phyloP scores from a whole-genome alignment of 1,140 invertebrate species.

The Megalopta genalis region DNA sequence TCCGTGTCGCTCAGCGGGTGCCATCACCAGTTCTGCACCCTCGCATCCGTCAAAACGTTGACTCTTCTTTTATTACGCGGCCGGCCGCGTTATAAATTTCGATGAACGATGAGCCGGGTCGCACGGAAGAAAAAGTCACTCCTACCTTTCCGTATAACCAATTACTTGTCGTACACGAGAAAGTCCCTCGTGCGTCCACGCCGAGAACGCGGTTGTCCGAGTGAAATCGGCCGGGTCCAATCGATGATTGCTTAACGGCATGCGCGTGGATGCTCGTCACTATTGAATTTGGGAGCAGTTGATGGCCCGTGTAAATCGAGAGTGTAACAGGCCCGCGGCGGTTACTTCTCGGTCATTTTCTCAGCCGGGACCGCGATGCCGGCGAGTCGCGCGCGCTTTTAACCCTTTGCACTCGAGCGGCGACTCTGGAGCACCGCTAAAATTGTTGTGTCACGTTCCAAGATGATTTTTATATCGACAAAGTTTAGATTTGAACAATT shows the following conservation, averaged over 20 bases:
- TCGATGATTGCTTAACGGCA: background rate
- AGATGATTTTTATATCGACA: too few relatives aligned
- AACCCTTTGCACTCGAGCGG: too few relatives aligned
- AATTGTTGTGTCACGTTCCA: too few relatives aligned
- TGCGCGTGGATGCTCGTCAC: background rate
- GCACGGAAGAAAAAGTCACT: constrained; percentile 19
- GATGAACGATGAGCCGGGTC: constrained; percentile 48
- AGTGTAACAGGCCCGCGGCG: too few relatives aligned
- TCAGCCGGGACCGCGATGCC: too few relatives aligned
- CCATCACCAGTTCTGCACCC: constrained; percentile 76
- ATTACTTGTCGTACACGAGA: constrained; percentile 36
- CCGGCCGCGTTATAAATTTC: constrained; percentile 60
- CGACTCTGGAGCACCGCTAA: too few relatives aligned
- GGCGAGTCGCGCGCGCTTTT: too few relatives aligned
- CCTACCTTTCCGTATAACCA: constrained; percentile 38
- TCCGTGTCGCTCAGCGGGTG: constrained; percentile 73
- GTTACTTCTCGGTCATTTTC: too few relatives aligned
- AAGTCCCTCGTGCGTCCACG: background rate
- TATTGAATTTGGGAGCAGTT: too few relatives aligned
- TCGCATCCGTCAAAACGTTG: constrained; percentile 74
- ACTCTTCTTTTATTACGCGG: constrained; percentile 63
- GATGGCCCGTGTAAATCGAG: too few relatives aligned
- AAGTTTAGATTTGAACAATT: too few relatives aligned
- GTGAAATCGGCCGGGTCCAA: background rate
- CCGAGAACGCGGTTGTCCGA: too few relatives aligned